phyloP scores from a whole-genome alignment of 2,113 vertebrate species.

The Felis catus region F.catus_Fca126_mat1.0 CM031414.1:51392501-51393000 shows the following conservation, averaged over 20 bases:
- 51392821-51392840: not conserved
- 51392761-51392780: not conserved
- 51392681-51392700: not conserved
- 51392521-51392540: not conserved
- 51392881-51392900: not conserved
- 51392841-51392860: not conserved
- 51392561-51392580: not conserved
- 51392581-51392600: not conserved
- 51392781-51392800: not conserved
- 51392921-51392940: not conserved
- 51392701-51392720: constrained; percentile 49
- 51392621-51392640: constrained; percentile 7
- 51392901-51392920: not conserved
- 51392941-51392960: no score
- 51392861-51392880: not conserved
- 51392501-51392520: not conserved
- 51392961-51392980: not conserved
- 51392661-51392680: not conserved
- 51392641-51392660: not conserved
- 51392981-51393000: not conserved
- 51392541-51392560: not conserved
- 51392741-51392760: not conserved
- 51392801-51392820: not conserved
- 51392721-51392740: not conserved
- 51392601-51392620: constrained; percentile 30